phyloP scores from a whole-genome alignment of 2,113 vertebrate genomes.

The Aspidoscelis tigris region DNA sequence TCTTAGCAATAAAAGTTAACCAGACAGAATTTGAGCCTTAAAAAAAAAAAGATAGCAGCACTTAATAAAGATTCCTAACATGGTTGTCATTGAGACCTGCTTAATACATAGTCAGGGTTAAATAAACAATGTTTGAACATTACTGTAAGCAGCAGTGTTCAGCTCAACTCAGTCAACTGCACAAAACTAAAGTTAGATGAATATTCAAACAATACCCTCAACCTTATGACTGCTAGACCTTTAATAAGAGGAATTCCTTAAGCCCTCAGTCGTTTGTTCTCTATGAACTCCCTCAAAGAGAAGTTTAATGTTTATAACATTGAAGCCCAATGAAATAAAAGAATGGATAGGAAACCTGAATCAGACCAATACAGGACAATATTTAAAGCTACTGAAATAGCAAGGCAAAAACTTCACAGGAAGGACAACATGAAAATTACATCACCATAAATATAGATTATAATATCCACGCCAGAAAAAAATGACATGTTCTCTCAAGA shows the following conservation, averaged over 20 bases:
- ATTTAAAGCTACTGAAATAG: conserved; percentile 38
- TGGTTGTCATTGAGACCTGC: conserved; percentile 52
- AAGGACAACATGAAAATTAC: neutral
- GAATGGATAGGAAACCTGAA: conserved; percentile 26
- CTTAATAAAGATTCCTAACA: conserved; percentile 46
- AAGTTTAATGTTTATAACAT: conserved; percentile 42
- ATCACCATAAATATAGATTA: conserved; percentile 21
- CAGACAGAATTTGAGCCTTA: conserved; percentile 39
- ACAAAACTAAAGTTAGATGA: conserved; percentile 67
- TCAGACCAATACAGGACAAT: conserved; percentile 7
- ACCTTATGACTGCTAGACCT: conserved; percentile 53
- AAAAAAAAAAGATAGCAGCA: neutral
- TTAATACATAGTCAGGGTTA: conserved; percentile 65
- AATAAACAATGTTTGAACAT: conserved; percentile 65
- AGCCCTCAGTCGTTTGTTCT: conserved; percentile 41
- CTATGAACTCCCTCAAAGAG: conserved; percentile 9
- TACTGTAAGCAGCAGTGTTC: conserved; percentile 59
- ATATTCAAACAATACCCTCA: conserved; percentile 68
- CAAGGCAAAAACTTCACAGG: conserved; percentile 2
- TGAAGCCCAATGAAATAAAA: conserved; percentile 25
- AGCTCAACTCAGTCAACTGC: conserved; percentile 57
- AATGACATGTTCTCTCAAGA: neutral
- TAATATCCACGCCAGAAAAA: neutral
- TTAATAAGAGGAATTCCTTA: conserved; percentile 60
- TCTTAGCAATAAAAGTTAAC: conserved; percentile 38